Percentiles rank a stretch among this genome's conserved stretches.
These are phyloP conservation scores for Lochmaea capreae DNA, from an alignment of 2,888 invertebrate genomes.

Conservation along the genomic window DNA sequence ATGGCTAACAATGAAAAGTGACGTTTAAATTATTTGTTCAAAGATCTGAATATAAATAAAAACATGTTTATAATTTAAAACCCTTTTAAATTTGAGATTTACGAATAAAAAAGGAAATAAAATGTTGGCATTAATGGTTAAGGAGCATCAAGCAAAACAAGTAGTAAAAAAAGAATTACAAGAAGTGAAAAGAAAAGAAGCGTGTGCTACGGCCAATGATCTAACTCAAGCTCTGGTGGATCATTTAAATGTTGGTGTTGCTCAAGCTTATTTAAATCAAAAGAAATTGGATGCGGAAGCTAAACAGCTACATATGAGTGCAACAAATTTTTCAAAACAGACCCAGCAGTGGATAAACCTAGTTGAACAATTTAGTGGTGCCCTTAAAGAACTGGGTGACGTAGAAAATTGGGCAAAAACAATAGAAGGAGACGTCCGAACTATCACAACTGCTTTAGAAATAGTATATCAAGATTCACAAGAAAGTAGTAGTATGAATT, in stretches of 20 bases:
- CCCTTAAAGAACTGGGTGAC: conserved; percentile 96
- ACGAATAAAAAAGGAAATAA: conserved; percentile 49
- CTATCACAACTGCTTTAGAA: conserved; percentile 91
- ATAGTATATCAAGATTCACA: conserved; percentile 87
- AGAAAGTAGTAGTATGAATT: conserved; percentile 52
- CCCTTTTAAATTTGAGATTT: background rate
- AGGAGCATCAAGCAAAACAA: conserved; percentile 88
- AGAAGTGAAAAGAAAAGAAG: conserved; percentile 94
- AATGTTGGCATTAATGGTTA: conserved; percentile 88
- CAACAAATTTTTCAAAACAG: conserved; percentile 95
- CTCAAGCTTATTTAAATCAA: conserved; percentile 98
- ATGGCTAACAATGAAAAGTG: too few species aligned
- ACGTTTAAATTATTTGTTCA: too few species aligned
- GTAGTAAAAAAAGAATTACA: conserved; percentile 82
- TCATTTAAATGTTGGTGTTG: conserved; percentile 97
- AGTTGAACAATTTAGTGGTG: conserved; percentile 87
- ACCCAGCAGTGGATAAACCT: conserved; percentile 97
- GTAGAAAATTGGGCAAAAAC: conserved; percentile 98
- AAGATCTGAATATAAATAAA: too few species aligned
- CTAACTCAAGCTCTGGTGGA: conserved; percentile 95
- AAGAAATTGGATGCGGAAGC: conserved; percentile 98
- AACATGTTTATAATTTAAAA: background rate
- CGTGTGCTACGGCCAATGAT: conserved; percentile 91
- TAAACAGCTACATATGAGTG: conserved; percentile 93
- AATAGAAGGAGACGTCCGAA: conserved; percentile 95